Conservation (phyloP, 2,888 invertebrate species). For the Zygaena filipendulae region DNA sequence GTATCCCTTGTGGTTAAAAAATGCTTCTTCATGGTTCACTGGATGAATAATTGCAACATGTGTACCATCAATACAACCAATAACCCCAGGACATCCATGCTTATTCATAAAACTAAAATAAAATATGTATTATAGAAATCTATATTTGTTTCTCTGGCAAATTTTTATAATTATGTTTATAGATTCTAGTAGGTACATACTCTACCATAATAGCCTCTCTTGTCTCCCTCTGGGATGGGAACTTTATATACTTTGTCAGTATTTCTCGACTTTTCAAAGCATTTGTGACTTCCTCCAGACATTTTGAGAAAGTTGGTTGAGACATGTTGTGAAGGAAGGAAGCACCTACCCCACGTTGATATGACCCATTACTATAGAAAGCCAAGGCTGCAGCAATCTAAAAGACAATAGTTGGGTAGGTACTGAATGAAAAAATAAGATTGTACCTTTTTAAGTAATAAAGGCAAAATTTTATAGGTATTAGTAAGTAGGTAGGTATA, state of each 20-base stretch:
- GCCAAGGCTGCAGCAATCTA: background rate
- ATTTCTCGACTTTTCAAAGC: background rate
- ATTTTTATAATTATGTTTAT: too few species aligned
- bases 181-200: background rate
- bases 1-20: too few species aligned
- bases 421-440: too few species aligned
- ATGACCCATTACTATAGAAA: background rate
- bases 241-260: background rate
- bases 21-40: background rate
- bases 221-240: background rate
- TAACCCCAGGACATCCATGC: background rate
- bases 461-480: too few species aligned
- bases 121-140: background rate
- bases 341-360: background rate
- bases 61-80: background rate
- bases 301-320: background rate
- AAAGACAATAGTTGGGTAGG: background rate
- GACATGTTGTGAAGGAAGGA: background rate
- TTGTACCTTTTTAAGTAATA: too few species aligned
- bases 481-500: too few species aligned
- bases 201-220: background rate
- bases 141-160: too few species aligned
- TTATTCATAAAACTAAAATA: background rate
- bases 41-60: background rate
- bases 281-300: background rate